These are phyloP conservation scores for Cynaeus angustus DNA, from an alignment of 2,888 invertebrate genomes.

Conservation along the genomic window DNA sequence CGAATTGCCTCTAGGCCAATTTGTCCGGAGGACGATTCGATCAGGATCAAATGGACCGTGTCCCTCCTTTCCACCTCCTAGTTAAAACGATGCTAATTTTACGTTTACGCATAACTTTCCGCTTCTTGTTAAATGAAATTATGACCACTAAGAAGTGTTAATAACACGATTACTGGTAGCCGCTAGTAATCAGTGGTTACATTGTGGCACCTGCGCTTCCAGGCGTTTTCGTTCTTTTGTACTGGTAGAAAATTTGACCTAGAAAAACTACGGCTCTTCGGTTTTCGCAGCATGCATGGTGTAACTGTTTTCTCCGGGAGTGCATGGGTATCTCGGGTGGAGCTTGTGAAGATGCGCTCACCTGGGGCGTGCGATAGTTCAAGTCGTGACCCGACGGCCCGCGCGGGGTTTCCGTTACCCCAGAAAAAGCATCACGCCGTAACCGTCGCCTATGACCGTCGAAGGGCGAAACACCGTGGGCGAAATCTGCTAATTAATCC, in stretches of 20 bases:
- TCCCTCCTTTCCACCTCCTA: no score
- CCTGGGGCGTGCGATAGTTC: conserved; percentile 76
- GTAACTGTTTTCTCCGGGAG: conserved; percentile 33
- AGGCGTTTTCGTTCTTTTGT: neutral
- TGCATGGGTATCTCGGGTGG: conserved; percentile 33
- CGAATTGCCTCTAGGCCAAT: no score
- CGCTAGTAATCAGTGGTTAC: neutral
- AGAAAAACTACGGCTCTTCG: no score
- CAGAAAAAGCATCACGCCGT: conserved; percentile 60
- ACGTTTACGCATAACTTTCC: no score
- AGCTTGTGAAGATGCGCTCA: conserved; percentile 62
- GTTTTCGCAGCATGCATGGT: neutral
- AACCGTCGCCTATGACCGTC: conserved; percentile 11
- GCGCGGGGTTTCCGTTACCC: conserved; percentile 58
- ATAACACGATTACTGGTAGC: no score
- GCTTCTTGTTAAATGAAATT: no score
- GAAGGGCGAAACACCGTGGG: conserved; percentile 23
- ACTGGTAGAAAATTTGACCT: no score
- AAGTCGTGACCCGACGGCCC: conserved; percentile 72
- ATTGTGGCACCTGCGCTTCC: neutral
- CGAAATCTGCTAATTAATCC: conserved; percentile 46
- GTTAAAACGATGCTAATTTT: no score
- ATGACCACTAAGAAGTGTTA: no score
- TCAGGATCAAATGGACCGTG: no score
- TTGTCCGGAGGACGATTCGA: no score